Evolutionary conservation across 2,888 invertebrate genomes (phyloP), one percentile per base, ranked within the genome.

Genomic region (Chloroclystis v-ata): DNA sequence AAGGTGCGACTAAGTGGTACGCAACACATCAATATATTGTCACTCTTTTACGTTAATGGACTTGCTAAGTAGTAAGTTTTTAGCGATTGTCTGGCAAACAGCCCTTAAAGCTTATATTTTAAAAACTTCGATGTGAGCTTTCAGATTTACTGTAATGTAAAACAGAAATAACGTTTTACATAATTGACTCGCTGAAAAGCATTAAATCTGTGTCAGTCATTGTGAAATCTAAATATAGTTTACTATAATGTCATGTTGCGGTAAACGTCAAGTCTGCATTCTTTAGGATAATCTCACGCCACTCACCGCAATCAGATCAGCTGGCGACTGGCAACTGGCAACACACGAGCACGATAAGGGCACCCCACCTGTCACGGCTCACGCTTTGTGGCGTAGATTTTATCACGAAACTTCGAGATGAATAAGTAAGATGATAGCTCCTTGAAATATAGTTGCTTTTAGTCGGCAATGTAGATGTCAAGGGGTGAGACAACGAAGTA

Each of bases 331-430:
- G 59, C 57, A 57, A 68, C 67, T 70, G 64, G 54, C 62, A 58
- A 60, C 45, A 25, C 57, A n/a, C n/a, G n/a, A n/a, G n/a, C n/a
- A n/a, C 57, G 72, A 74, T 72, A 75, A 68, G 63, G 61, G 52
- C 60, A 60, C 64, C 61, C 61, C 59, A 69, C 71, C 70, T 75
- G 74, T 66, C 71, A 42, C 37, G 11, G 37, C 14, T 40, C 28
- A 63, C 54, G 63, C 72, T 70, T 72, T 73, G 72, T 72, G 60
- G 57, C 61, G 28, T 39, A 33, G 77, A 78, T 80, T 66, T 67
- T 76, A 80, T 81, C 77, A 68, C 42, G 52, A 61, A 77, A 76
- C 72, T 79, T 78, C 59, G 56, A 61, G 70, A 70, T 67, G 64
- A 69, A 67, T 67, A 69, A 68, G 63, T 65, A 67, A 64, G 60